Conservation (phyloP, 2,888 invertebrate genomes). For the Oscheius myriophilus region DNA sequence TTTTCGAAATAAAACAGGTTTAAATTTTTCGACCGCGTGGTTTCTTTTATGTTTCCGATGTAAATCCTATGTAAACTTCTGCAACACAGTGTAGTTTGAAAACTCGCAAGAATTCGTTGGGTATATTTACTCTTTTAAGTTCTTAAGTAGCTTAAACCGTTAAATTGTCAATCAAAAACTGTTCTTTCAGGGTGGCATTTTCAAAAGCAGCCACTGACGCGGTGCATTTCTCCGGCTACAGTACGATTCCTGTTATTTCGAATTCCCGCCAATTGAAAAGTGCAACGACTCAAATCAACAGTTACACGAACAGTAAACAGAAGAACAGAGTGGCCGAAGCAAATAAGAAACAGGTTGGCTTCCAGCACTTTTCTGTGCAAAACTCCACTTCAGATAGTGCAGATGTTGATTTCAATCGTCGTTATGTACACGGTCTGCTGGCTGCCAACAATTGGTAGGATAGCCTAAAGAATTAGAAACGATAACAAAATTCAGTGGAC, state of each 20-base stretch:
- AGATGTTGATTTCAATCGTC: constrained; percentile 81
- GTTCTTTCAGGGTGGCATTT: constrained; percentile 54
- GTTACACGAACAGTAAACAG: constrained; percentile 35
- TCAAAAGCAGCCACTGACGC: constrained; percentile 60
- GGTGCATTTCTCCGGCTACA: constrained; percentile 57
- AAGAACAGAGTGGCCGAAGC: constrained; percentile 56
- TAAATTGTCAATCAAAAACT: neutral
- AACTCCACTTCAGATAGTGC: constrained; percentile 77
- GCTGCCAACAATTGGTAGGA: constrained; percentile 74
- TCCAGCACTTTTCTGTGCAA: neutral
- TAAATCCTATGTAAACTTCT: too few relatives aligned
- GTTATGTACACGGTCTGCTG: constrained; percentile 80
- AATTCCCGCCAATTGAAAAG: constrained; percentile 46
- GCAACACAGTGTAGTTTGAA: too few relatives aligned
- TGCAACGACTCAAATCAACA: constrained; percentile 52
- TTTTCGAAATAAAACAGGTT: too few relatives aligned
- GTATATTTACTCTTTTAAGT: too few relatives aligned
- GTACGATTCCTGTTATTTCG: constrained; percentile 54
- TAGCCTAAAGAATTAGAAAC: neutral
- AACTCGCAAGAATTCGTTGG: too few relatives aligned
- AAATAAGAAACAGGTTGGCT: constrained; percentile 58
- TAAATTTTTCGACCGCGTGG: too few relatives aligned
- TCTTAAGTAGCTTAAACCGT: too few relatives aligned
- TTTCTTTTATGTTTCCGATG: too few relatives aligned
- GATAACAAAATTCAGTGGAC: constrained; percentile 72